phyloP scores from a whole-genome alignment of 2,797 vertebrate species.

The Poeciliopsis paucimaculata region DNA sequence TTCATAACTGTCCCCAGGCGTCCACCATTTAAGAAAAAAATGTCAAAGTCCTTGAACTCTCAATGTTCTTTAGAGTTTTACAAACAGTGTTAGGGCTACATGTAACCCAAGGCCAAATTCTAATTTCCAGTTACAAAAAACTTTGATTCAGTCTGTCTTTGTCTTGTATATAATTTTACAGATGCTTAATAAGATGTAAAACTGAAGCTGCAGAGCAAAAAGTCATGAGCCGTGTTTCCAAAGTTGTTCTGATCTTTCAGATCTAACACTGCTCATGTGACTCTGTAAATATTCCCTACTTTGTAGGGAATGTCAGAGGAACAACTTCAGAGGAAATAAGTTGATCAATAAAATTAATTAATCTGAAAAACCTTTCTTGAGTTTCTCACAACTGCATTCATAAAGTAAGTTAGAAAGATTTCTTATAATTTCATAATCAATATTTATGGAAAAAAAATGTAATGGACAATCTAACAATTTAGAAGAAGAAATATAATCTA shows the following conservation, averaged over 20 bases:
- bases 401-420: background rate
- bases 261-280: background rate
- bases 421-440: background rate
- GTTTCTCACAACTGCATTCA: background rate
- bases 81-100: background rate
- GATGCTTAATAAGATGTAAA: background rate
- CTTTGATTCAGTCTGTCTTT: background rate
- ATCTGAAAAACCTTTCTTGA: background rate
- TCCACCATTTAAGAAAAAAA: background rate
- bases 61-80: constrained; percentile 6
- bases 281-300: background rate
- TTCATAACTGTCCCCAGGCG: background rate
- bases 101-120: background rate
- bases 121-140: background rate
- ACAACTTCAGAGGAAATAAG: background rate
- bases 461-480: background rate
- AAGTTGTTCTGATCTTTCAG: background rate
- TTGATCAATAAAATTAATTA: background rate
- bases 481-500: background rate
- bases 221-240: background rate
- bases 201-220: background rate
- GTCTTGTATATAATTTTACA: background rate
- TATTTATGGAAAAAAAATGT: background rate
- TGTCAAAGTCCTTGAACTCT: background rate
- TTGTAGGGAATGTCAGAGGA: background rate